Evolutionary conservation across 2,113 vertebrate species (phyloP).

Genomic region (Fregata magnificens): DNA sequence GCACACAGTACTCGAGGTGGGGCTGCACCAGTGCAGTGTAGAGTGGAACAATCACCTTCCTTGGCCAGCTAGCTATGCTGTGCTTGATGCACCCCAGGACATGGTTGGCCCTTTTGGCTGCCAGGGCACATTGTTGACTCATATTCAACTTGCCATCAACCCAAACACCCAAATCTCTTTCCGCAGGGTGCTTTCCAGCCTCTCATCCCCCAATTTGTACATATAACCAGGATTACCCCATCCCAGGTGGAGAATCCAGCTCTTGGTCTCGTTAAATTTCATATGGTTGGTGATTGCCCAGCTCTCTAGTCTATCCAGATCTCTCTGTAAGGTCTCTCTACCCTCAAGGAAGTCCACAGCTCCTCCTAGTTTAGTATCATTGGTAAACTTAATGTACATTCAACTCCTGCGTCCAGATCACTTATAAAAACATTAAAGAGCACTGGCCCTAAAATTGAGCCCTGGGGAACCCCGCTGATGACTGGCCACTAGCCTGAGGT

Average conservation of each 20-base stretch:
- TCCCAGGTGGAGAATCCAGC: background rate
- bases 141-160: background rate
- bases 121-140: background rate
- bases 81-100: background rate
- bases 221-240: rapidly evolving
- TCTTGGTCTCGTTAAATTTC: background rate
- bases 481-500: background rate
- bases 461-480: background rate
- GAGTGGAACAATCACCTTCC: background rate
- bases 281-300: background rate
- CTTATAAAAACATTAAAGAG: background rate
- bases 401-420: background rate
- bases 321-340: background rate
- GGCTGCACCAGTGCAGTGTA: background rate
- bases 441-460: background rate
- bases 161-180: background rate
- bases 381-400: background rate
- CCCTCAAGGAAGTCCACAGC: background rate
- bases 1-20: background rate
- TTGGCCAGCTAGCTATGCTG: background rate
- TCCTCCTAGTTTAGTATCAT: background rate
- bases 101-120: background rate
- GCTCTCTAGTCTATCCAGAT: background rate
- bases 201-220: background rate
- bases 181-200: background rate